Percentiles rank a stretch among this genome's conserved stretches.
These are phyloP conservation scores for Campoletis sonorensis DNA, from an alignment of 1,140 invertebrate genomes.

Conservation along the genomic window DNA sequence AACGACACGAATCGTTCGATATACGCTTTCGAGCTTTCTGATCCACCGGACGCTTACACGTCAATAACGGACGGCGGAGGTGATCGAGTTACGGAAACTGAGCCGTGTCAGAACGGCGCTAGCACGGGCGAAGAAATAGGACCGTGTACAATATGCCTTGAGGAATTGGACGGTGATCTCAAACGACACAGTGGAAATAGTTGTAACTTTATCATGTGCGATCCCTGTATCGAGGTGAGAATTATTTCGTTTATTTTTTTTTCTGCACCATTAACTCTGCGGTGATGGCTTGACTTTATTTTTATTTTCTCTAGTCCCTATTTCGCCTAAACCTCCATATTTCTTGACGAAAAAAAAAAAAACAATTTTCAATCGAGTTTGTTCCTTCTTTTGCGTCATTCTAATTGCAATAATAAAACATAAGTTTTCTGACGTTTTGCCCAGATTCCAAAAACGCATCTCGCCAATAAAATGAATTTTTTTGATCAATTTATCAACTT, in stretches of 20 bases:
- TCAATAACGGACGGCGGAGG: constrained; percentile 58
- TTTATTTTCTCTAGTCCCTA: neutral
- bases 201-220: constrained; percentile 80
- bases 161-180: constrained; percentile 79
- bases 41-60: constrained; percentile 68
- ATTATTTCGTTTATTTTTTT: constrained; percentile 34
- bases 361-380: neutral
- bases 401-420: too few relatives aligned
- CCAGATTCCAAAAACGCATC: too few relatives aligned
- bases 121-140: constrained; percentile 62
- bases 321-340: too few relatives aligned
- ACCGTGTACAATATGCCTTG: constrained; percentile 81
- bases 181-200: constrained; percentile 76
- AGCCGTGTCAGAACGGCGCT: constrained; percentile 62
- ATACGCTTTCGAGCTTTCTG: constrained; percentile 77
- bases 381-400: too few relatives aligned
- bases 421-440: too few relatives aligned
- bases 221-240: constrained; percentile 80
- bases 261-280: neutral
- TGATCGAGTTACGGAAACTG: constrained; percentile 58
- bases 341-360: too few relatives aligned
- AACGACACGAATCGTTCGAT: constrained; percentile 78
- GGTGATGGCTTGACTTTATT: too few relatives aligned
- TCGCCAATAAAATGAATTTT: too few relatives aligned
- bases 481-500: neutral